A percentile compares a stretch with the other conserved stretches of the same genome.
Conservation (phyloP, 2,797 vertebrate species). For the Fistularia commersonii region DNA sequence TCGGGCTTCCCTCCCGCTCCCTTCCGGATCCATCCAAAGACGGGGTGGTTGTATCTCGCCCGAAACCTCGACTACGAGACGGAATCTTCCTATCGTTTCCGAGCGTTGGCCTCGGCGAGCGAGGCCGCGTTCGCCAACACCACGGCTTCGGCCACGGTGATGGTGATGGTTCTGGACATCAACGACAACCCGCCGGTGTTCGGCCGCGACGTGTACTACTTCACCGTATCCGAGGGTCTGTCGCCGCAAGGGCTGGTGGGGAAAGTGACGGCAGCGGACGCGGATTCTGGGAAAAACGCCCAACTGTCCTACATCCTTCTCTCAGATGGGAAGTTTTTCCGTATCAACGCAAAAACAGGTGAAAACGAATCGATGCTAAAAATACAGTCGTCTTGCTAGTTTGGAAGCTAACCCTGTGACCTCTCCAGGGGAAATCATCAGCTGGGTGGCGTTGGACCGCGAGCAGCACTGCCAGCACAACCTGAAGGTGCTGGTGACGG, state of each 20-base stretch:
- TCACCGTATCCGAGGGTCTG: slow-evolving; percentile 80
- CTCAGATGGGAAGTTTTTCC: slow-evolving; percentile 89
- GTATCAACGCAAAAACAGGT: slow-evolving; percentile 92
- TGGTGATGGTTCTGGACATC: slow-evolving; percentile 83
- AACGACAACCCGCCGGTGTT: slow-evolving; percentile 88
- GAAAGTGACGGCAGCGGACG: slow-evolving; percentile 79
- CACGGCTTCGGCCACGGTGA: slow-evolving; percentile 77
- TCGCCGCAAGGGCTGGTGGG: slow-evolving; percentile 82
- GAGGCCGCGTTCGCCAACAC: slow-evolving; percentile 27
- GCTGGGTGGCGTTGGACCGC: slow-evolving; percentile 83
- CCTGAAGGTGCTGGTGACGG: slow-evolving; percentile 81
- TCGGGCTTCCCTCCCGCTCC: slow-evolving; percentile 55
- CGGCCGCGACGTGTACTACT: slow-evolving; percentile 75
- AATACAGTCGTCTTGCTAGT: not conserved
- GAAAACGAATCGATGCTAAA: slow-evolving; percentile 10
- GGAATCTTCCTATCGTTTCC: slow-evolving; percentile 68
- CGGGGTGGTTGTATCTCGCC: slow-evolving; percentile 83
- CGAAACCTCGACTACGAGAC: slow-evolving; percentile 82
- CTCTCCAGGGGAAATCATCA: slow-evolving; percentile 84
- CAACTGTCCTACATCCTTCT: slow-evolving; percentile 89
- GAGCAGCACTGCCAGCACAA: slow-evolving; percentile 81
- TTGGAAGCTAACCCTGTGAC: not conserved
- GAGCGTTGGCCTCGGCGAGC: slow-evolving; percentile 66
- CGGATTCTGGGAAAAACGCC: slow-evolving; percentile 85
- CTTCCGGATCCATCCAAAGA: slow-evolving; percentile 78